Conservation (phyloP, 2,797 vertebrate genomes). For the Rhinogobio ventralis region DNA sequence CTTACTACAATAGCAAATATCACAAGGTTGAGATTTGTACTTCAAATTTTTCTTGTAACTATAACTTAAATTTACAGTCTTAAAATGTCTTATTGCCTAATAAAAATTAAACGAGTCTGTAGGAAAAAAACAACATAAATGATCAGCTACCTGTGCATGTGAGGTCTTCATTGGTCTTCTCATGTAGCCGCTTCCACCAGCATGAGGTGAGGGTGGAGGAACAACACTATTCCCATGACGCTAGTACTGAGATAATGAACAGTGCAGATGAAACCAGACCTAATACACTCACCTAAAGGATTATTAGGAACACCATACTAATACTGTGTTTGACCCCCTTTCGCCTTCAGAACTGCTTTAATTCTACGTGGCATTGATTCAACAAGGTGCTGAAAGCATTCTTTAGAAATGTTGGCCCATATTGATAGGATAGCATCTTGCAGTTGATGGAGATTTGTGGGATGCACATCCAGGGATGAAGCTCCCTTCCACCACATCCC, state of each 20-base stretch:
- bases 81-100: neutral
- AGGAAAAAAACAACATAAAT: neutral
- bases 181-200: neutral
- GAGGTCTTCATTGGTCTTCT: neutral
- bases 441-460: too few species aligned
- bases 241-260: constrained; percentile 41
- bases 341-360: too few species aligned
- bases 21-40: neutral
- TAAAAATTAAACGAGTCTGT: neutral
- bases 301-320: too few species aligned
- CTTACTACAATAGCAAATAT: neutral
- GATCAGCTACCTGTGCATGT: constrained; percentile 35
- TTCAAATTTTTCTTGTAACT: neutral
- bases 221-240: constrained; percentile 43
- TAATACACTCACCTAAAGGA: too few species aligned
- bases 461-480: too few species aligned
- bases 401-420: too few species aligned
- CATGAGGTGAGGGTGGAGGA: neutral
- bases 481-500: too few species aligned
- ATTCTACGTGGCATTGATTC: too few species aligned
- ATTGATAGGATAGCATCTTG: too few species aligned
- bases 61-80: neutral
- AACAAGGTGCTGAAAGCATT: too few species aligned
- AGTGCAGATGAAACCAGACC: constrained; percentile 10
- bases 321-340: too few species aligned